Conservation (phyloP, 2,113 vertebrate genomes). For the Eupsittula cactorum region DNA sequence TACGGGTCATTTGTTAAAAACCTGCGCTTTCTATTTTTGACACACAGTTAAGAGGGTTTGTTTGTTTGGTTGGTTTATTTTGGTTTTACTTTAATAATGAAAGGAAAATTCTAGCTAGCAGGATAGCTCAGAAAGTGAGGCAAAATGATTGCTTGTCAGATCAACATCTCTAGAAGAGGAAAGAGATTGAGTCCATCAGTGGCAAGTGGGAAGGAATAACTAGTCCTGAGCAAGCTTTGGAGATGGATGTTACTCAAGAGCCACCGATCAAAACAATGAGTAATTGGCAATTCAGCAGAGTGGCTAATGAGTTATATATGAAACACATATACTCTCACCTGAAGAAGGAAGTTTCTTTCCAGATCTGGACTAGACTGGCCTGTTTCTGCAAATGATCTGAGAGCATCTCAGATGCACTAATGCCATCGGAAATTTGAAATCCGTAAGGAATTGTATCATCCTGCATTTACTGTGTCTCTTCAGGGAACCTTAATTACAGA, state of each 20-base stretch:
- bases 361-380: neutral
- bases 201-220: neutral
- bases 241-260: neutral
- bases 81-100: neutral
- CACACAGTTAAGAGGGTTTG: neutral
- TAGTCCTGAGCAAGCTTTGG: neutral
- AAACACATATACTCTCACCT: neutral
- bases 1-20: slow-evolving; percentile 19
- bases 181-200: neutral
- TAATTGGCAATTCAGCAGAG: slow-evolving; percentile 11
- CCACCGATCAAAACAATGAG: neutral
- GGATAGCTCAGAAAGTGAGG: neutral
- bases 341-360: slow-evolving; percentile 14
- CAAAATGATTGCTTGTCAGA: neutral
- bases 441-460: slow-evolving; percentile 40
- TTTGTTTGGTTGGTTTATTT: neutral
- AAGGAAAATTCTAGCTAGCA: neutral
- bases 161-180: neutral
- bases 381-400: neutral
- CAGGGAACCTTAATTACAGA: slow-evolving; percentile 61
- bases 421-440: slow-evolving; percentile 59
- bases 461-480: slow-evolving; percentile 42
- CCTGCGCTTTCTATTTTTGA: slow-evolving; percentile 34
- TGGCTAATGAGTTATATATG: neutral
- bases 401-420: slow-evolving; percentile 36